These are phyloP conservation scores for Sweltsa coloradensis DNA, from an alignment of 1,140 invertebrate species.

Conservation along the genomic window DNA sequence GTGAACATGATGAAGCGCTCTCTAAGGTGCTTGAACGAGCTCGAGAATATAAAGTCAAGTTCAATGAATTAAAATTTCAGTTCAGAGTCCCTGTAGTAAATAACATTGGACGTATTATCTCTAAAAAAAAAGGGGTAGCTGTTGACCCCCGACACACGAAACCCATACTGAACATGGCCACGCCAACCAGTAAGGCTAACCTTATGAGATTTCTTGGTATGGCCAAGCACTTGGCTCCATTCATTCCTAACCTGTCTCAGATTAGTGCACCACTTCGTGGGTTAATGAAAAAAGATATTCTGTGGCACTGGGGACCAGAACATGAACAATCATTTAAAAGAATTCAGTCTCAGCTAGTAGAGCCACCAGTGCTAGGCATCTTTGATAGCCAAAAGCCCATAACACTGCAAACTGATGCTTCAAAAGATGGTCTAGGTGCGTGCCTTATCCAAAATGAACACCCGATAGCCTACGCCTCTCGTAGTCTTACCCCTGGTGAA, in stretches of 20 bases:
- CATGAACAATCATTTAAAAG: too few relatives aligned
- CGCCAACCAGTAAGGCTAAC: constrained; percentile 22
- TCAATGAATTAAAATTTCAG: too few relatives aligned
- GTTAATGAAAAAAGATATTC: constrained; percentile 15
- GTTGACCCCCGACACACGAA: too few relatives aligned
- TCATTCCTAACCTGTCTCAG: constrained; percentile 16
- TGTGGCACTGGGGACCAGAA: constrained; percentile 14
- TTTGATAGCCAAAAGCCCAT: constrained; percentile 20
- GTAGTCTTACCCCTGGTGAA: constrained; percentile 19
- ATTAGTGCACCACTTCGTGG: constrained; percentile 12
- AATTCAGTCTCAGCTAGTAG: too few relatives aligned
- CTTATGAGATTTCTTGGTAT: constrained; percentile 26
- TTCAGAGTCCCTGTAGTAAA: too few relatives aligned
- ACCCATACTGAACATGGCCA: too few relatives aligned
- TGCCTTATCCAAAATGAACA: constrained; percentile 18
- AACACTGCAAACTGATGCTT: constrained; percentile 12
- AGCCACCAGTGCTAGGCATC: constrained; percentile 17
- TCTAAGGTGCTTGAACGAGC: too few relatives aligned
- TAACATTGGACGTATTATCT: too few relatives aligned
- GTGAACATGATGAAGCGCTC: too few relatives aligned
- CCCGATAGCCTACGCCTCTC: constrained; percentile 27
- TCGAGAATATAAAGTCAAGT: too few relatives aligned
- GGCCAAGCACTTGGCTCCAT: constrained; percentile 22
- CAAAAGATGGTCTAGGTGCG: constrained; percentile 14
- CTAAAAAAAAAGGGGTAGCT: too few relatives aligned